Percentiles rank a stretch among this genome's conserved stretches.
phyloP scores from a whole-genome alignment of 2,113 vertebrate species.

The Eubucco bourcierii region DNA sequence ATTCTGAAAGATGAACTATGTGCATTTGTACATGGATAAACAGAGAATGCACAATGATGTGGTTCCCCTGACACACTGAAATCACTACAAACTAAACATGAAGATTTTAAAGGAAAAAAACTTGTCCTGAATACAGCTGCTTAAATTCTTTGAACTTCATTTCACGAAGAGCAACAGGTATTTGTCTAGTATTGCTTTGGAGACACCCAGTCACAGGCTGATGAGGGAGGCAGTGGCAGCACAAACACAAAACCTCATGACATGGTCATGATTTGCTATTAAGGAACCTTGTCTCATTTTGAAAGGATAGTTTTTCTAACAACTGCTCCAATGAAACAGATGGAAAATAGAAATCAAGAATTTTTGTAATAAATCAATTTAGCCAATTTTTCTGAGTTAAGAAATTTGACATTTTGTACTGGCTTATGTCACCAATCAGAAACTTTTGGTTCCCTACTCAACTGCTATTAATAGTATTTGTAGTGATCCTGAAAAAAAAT shows the following conservation, averaged over 20 bases:
- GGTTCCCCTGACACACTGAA: neutral
- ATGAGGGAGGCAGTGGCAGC: neutral
- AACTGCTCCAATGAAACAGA: neutral
- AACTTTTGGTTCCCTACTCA: neutral
- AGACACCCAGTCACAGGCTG: neutral
- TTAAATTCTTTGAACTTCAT: neutral
- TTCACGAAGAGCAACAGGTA: neutral
- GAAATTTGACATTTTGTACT: neutral
- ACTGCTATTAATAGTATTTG: neutral
- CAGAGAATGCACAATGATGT: neutral
- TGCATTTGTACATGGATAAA: rapidly evolving
- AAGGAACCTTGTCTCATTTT: neutral
- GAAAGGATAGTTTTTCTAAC: neutral
- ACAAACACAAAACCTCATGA: neutral
- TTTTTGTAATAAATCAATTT: neutral
- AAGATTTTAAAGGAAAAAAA: neutral
- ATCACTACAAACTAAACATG: neutral
- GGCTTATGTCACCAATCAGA: neutral
- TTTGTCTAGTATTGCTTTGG: neutral
- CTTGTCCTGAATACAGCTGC: neutral
- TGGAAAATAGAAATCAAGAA: neutral
- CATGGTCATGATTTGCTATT: neutral
- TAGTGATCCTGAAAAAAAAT: neutral
- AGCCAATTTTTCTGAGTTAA: neutral
- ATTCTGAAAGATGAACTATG: neutral